These are phyloP conservation scores for Hemibagrus wyckioides DNA, from an alignment of 2,113 vertebrate species.

Conservation along the genomic window DNA sequence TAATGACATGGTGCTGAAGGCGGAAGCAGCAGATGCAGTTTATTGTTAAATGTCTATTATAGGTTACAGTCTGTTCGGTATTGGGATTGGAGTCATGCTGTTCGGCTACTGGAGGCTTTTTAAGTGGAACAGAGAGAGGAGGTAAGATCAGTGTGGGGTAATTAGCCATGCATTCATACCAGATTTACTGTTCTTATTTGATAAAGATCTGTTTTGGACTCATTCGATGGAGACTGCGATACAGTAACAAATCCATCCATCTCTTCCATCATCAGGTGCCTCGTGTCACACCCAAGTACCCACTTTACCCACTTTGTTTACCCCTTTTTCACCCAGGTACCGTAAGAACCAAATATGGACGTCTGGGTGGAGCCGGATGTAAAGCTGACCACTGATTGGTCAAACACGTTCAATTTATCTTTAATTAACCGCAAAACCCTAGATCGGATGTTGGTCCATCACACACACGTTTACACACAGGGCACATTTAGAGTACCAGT, in stretches of 20 bases:
- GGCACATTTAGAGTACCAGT: background rate
- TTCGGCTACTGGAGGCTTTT: conserved; percentile 83
- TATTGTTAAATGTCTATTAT: background rate
- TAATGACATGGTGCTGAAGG: background rate
- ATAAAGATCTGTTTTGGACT: no score
- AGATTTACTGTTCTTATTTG: background rate
- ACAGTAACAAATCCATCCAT: background rate
- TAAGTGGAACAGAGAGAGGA: conserved; percentile 87
- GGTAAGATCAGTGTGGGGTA: conserved; percentile 62
- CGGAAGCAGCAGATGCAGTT: no score
- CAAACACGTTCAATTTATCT: background rate
- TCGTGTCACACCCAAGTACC: background rate
- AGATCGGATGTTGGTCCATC: background rate
- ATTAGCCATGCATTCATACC: background rate
- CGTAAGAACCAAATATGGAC: background rate
- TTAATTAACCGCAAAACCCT: background rate
- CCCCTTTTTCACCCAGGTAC: background rate
- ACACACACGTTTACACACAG: background rate
- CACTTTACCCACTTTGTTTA: background rate
- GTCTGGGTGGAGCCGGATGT: background rate
- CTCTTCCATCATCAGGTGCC: background rate
- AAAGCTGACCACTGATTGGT: background rate
- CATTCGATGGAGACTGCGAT: background rate
- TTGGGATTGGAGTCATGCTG: conserved; percentile 78
- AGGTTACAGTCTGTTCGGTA: conserved; percentile 86